These are phyloP conservation scores for Tetraneura akinire DNA, from an alignment of 1,140 invertebrate genomes.

Conservation along the genomic window DNA sequence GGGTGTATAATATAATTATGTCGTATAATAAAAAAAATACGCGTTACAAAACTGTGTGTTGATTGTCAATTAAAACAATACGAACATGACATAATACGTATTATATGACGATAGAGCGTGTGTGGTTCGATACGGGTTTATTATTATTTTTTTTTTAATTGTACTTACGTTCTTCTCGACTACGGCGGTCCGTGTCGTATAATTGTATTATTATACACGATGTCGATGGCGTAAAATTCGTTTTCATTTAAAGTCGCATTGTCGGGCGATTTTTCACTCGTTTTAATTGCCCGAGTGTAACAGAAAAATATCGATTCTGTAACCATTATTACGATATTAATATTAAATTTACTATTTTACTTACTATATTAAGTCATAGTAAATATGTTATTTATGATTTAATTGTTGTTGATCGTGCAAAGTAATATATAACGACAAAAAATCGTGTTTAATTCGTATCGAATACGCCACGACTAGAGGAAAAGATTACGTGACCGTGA, in stretches of 20 bases:
- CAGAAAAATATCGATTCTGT: no score
- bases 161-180: not conserved
- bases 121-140: constrained; percentile 26
- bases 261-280: no score
- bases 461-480: not conserved
- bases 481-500: not conserved
- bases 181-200: not conserved
- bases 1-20: not conserved
- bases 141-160: not conserved
- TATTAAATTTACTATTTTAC: no score
- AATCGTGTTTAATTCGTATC: not conserved
- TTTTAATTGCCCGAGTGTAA: not conserved
- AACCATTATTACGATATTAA: no score
- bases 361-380: no score
- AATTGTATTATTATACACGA: not conserved
- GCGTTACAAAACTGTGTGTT: constrained; percentile 26
- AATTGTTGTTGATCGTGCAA: no score
- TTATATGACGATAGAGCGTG: not conserved
- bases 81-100: not conserved
- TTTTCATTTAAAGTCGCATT: no score
- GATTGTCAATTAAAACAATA: constrained; percentile 32
- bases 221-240: constrained; percentile 10
- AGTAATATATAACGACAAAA: not conserved
- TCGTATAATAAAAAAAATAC: no score
- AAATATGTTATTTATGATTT: no score